These are phyloP conservation scores for Pica pica DNA, from an alignment of 2,113 vertebrate genomes.

Conservation along the genomic window DNA sequence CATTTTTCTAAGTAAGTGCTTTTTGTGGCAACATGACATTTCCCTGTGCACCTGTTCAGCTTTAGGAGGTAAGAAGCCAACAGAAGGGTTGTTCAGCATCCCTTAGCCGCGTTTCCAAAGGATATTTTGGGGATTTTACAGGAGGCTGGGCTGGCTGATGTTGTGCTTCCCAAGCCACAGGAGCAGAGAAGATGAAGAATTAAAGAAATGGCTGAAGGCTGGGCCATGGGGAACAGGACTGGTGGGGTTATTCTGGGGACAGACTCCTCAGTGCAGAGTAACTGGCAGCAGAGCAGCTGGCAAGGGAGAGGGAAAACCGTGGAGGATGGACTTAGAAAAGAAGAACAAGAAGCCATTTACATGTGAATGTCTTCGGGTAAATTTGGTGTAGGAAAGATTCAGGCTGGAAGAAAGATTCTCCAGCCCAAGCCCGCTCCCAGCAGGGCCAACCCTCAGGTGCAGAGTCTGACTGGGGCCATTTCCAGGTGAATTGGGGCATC, in stretches of 20 bases:
- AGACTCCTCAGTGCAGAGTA: background rate
- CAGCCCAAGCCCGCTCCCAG: rapidly evolving
- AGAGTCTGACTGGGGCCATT: rapidly evolving
- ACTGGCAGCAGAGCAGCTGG: background rate
- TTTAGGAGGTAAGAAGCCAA: background rate
- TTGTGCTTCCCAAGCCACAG: background rate
- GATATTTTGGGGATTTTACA: background rate
- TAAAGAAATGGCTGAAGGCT: background rate
- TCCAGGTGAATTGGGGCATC: background rate
- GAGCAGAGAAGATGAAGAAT: background rate
- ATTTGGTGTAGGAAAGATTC: background rate
- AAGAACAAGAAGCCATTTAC: background rate
- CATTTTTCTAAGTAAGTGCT: background rate
- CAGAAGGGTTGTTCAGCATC: background rate
- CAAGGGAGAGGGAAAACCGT: background rate
- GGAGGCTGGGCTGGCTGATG: background rate
- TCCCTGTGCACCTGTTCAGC: background rate
- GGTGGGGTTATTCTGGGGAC: background rate
- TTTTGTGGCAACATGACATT: background rate
- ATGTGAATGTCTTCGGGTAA: background rate
- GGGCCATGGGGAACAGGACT: rapidly evolving
- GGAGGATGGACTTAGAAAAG: background rate
- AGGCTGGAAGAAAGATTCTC: background rate
- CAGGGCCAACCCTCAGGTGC: background rate
- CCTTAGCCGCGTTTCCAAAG: background rate